Percentiles rank a stretch among this genome's conserved stretches.
Conservation (phyloP, 2,888 invertebrate genomes). For the Polyommatus iphigenia region DNA sequence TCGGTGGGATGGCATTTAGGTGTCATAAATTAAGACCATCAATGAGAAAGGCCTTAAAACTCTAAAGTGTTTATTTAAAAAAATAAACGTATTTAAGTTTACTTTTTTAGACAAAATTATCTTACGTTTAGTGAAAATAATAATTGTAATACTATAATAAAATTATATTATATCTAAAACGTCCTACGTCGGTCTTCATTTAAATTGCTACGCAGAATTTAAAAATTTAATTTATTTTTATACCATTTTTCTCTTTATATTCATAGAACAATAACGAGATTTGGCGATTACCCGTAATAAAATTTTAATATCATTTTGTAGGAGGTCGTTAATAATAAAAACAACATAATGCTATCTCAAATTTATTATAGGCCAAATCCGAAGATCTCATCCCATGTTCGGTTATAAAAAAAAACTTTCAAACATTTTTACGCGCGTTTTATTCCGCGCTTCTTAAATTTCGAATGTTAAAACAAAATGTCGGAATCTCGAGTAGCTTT, state of each 20-base stretch:
- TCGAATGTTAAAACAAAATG: constrained; percentile 62
- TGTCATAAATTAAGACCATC: constrained; percentile 23
- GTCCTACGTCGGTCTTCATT: neutral
- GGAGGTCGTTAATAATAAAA: constrained; percentile 41
- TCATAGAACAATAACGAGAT: constrained; percentile 31
- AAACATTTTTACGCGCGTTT: constrained; percentile 53
- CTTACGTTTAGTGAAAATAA: neutral
- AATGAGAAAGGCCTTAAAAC: neutral
- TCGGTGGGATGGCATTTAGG: neutral
- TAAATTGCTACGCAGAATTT: neutral
- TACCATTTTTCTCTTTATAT: constrained; percentile 19
- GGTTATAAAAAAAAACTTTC: constrained; percentile 50
- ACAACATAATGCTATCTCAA: constrained; percentile 41
- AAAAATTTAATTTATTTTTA: constrained; percentile 1
- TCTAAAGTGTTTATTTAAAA: constrained; percentile 15
- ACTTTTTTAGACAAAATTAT: neutral
- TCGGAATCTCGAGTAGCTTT: constrained; percentile 55
- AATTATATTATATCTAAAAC: neutral
- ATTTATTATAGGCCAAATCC: constrained; percentile 42
- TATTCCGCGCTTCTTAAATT: constrained; percentile 62
- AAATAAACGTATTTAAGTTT: constrained; percentile 2
- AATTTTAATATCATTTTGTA: constrained; percentile 38
- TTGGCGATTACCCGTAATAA: constrained; percentile 34
- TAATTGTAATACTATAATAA: neutral
- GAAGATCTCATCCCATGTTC: constrained; percentile 43